A percentile compares a stretch with the other conserved stretches of the same genome.
These are phyloP conservation scores for Arctopsyche grandis DNA, from an alignment of 1,140 invertebrate genomes.

Conservation along the genomic window DNA sequence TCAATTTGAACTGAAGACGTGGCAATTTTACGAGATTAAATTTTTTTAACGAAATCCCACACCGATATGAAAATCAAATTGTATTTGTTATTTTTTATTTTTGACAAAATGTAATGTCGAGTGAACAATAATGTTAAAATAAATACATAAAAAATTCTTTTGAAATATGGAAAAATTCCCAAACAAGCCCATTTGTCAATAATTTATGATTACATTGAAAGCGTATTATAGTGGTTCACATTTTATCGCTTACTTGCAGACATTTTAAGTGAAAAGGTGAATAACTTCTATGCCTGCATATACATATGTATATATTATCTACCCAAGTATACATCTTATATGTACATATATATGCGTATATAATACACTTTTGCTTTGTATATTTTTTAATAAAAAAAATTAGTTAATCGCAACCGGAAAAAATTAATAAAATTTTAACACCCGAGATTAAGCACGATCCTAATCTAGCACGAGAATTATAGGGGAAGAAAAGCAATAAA, in stretches of 20 bases:
- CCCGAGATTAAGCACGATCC: background rate
- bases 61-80: background rate
- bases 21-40: background rate
- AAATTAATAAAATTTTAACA: constrained; percentile 15
- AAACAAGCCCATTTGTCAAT: background rate
- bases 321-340: no score
- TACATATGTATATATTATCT: no score
- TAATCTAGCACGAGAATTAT: background rate
- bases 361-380: background rate
- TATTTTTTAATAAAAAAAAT: background rate
- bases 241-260: background rate
- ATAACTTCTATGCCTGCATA: no score
- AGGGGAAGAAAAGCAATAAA: constrained; percentile 13
- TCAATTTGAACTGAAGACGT: constrained; percentile 1
- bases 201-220: background rate
- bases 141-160: background rate
- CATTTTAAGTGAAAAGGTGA: no score
- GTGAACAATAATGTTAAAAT: background rate
- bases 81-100: background rate
- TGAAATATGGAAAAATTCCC: background rate
- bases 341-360: no score
- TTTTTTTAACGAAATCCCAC: background rate
- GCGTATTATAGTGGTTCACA: background rate
- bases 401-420: background rate
- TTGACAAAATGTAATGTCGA: background rate